These are phyloP conservation scores for Ricordea florida DNA, from an alignment of 92 coral and sea anemone species.

Conservation along the genomic window DNA sequence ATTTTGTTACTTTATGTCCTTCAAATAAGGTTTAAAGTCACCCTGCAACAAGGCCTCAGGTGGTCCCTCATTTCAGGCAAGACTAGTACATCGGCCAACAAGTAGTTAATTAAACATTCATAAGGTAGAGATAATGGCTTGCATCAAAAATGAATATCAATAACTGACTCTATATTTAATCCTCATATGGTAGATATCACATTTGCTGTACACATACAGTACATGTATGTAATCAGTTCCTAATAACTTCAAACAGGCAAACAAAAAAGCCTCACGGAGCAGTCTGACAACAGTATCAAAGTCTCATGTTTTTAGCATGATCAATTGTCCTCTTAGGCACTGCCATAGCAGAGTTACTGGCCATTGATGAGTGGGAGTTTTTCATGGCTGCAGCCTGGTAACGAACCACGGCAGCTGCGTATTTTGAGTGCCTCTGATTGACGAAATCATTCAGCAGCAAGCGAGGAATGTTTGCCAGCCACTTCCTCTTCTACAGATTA, in stretches of 20 bases:
- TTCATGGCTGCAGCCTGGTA: conserved; percentile 29
- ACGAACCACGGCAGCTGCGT: conserved; percentile 17
- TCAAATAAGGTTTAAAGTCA: conserved; percentile 1
- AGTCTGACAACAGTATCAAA: background rate
- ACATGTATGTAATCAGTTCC: background rate
- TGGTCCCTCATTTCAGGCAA: conserved; percentile 18
- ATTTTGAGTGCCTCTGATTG: background rate
- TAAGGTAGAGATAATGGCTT: conserved; percentile 1
- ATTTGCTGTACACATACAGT: conserved; percentile 19
- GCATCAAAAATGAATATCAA: background rate
- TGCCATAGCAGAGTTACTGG: background rate
- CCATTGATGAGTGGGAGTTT: background rate
- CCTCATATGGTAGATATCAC: background rate
- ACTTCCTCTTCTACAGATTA: background rate
- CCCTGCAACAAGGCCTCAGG: conserved; percentile 2
- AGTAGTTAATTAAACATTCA: conserved; percentile 7
- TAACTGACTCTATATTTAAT: background rate
- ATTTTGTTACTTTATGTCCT: background rate
- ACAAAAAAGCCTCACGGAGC: conserved; percentile 5
- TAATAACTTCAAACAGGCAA: background rate
- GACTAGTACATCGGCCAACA: conserved; percentile 10
- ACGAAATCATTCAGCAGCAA: conserved; percentile 13
- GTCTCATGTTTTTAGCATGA: conserved; percentile 1
- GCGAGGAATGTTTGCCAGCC: conserved; percentile 23
- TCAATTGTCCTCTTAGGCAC: background rate